These are phyloP conservation scores for Acanthurus lineatus DNA, from an alignment of 2,797 vertebrate genomes.

Conservation along the genomic window DNA sequence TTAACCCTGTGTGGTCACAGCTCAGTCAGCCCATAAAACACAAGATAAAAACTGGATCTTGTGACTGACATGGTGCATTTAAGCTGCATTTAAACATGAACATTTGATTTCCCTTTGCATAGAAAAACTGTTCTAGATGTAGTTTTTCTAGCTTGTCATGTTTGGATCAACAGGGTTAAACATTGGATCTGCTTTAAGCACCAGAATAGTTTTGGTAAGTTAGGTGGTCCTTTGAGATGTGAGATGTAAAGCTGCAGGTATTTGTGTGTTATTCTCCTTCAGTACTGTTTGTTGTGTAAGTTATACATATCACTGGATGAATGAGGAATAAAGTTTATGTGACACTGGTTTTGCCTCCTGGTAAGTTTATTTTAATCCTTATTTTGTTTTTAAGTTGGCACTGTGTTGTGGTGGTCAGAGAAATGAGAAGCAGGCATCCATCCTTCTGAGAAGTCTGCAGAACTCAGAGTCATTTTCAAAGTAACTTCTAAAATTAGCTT, in stretches of 20 bases:
- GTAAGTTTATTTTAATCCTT: not conserved
- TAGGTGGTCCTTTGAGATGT: constrained; percentile 7
- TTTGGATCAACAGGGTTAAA: constrained; percentile 28
- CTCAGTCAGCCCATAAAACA: not conserved
- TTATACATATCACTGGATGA: constrained; percentile 69
- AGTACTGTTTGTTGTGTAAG: constrained; percentile 74
- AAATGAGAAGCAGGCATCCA: no score
- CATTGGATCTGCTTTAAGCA: constrained; percentile 14
- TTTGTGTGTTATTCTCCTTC: constrained; percentile 51
- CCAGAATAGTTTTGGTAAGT: constrained; percentile 21
- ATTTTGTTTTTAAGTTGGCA: not conserved
- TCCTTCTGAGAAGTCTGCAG: no score
- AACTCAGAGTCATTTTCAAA: not conserved
- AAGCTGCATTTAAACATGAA: not conserved
- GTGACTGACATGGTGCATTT: not conserved
- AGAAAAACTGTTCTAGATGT: not conserved
- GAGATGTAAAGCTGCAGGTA: constrained; percentile 51
- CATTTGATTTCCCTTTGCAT: not conserved
- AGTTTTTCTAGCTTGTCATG: not conserved
- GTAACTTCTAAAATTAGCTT: not conserved
- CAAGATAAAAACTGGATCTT: not conserved
- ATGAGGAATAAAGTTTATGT: constrained; percentile 77
- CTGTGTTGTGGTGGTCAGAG: not conserved
- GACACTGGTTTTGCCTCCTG: constrained; percentile 36
- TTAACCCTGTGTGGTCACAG: constrained; percentile 15